Evolutionary conservation across 1,140 invertebrate genomes (phyloP).

Genomic region (Zaprionus taronus): DNA sequence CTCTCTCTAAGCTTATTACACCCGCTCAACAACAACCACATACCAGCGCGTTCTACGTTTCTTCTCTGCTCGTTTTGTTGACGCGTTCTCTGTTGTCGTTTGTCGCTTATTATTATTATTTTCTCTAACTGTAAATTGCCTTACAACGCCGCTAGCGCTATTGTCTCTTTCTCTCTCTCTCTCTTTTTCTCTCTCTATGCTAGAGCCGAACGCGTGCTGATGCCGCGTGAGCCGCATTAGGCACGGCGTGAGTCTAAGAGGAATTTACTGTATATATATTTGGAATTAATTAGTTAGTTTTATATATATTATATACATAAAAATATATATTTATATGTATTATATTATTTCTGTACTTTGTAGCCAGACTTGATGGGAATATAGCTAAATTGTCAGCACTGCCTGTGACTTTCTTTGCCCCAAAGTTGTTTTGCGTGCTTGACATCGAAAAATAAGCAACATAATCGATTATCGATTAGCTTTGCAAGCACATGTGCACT

Average conservation of each 20-base stretch:
- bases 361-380: too few species aligned
- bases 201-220: slow-evolving; percentile 20
- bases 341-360: too few species aligned
- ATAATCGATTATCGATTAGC: too few species aligned
- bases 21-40: slow-evolving; percentile 23
- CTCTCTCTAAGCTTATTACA: neutral
- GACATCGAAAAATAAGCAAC: neutral
- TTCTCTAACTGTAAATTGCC: slow-evolving; percentile 72
- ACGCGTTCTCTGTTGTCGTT: slow-evolving; percentile 57
- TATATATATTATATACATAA: too few species aligned
- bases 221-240: neutral
- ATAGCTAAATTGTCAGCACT: too few species aligned
- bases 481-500: too few species aligned
- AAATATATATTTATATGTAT: too few species aligned
- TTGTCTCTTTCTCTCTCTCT: slow-evolving; percentile 15
- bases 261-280: neutral
- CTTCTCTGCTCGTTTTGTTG: slow-evolving; percentile 23
- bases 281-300: too few species aligned
- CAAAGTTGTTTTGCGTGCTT: neutral
- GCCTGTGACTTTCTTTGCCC: neutral
- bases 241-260: neutral
- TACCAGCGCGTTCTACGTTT: slow-evolving; percentile 16
- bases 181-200: neutral
- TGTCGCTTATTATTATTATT: slow-evolving; percentile 71
- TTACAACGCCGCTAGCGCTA: slow-evolving; percentile 50